Evolutionary conservation across 2,113 vertebrate genomes (phyloP).

Genomic region (Neomonachus schauinslandi): DNA sequence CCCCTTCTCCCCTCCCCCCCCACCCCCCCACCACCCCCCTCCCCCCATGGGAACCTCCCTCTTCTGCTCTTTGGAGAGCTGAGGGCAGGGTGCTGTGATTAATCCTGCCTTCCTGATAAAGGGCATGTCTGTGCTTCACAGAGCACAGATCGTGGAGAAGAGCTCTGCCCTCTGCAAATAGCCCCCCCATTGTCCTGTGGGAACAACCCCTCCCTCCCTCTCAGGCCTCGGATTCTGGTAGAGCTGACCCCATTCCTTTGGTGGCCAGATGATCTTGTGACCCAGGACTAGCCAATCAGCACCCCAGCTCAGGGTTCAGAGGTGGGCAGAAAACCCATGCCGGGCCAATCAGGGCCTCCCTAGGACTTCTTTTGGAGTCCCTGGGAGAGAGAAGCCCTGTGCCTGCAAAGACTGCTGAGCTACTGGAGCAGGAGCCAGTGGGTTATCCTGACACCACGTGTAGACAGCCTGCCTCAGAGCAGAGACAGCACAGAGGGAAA

Average conservation of each 20-base stretch:
- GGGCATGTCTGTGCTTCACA: background rate
- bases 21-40: background rate
- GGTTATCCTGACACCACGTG: background rate
- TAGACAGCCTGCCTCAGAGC: background rate
- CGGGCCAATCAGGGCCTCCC: background rate
- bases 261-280: background rate
- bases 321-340: background rate
- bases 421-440: background rate
- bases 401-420: background rate
- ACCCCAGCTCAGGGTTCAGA: background rate
- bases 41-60: background rate
- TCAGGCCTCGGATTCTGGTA: background rate
- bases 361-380: background rate
- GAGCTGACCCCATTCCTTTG: background rate
- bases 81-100: background rate
- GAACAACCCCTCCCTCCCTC: background rate
- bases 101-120: background rate
- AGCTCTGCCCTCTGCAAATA: background rate
- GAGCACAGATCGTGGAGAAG: background rate
- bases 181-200: background rate
- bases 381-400: background rate
- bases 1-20: background rate
- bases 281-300: background rate
- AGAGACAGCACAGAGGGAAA: background rate
- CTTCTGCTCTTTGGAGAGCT: background rate